Evolutionary conservation across 1,140 invertebrate species (phyloP).

Genomic region (Trachymyrmex cornetzi): DNA sequence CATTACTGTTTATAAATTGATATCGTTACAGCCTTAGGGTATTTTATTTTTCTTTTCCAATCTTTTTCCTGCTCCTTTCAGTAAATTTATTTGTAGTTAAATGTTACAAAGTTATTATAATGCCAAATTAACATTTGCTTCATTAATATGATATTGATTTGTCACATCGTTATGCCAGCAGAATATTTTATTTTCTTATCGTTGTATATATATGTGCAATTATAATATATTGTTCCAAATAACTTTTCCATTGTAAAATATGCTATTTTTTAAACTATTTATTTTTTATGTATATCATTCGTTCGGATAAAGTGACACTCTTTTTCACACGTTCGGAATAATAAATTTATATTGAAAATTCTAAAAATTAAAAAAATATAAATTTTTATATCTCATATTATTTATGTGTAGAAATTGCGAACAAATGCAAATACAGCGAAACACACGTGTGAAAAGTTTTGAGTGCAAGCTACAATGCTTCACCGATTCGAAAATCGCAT

Average conservation of each 20-base stretch:
- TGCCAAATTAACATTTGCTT: constrained; percentile 8
- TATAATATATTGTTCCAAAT: constrained; percentile 4
- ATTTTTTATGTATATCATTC: background rate
- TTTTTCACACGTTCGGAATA: background rate
- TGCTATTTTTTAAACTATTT: background rate
- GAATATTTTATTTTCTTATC: background rate
- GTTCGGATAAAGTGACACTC: background rate
- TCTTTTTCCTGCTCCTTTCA: background rate
- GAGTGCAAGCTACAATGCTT: background rate
- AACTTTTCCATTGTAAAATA: background rate
- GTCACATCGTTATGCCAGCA: background rate
- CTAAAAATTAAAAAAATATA: background rate
- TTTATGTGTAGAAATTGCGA: background rate
- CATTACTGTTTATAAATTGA: background rate
- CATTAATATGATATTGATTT: constrained; percentile 33
- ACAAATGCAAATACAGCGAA: background rate
- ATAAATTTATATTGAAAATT: constrained; percentile 38
- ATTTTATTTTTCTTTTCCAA: background rate
- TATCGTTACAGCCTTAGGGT: background rate
- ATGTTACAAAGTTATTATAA: background rate
- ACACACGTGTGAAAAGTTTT: background rate
- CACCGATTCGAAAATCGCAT: constrained; percentile 39
- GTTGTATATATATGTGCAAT: background rate
- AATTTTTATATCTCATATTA: background rate
- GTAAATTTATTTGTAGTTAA: background rate